Evolutionary conservation across 1,140 invertebrate species (phyloP).

Genomic region (Penaeus chinensis): DNA sequence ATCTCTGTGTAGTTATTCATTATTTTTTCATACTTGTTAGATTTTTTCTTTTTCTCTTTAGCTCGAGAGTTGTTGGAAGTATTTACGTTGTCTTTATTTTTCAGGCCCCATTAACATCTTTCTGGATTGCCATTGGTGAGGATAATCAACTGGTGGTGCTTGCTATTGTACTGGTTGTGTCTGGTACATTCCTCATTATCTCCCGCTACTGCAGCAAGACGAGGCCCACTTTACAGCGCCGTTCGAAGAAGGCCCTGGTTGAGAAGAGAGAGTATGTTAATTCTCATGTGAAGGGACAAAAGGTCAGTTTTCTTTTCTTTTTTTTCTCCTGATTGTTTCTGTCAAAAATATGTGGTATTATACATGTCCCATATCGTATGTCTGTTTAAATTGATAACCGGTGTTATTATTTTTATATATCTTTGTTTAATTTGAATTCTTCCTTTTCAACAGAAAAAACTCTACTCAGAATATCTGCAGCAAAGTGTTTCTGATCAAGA

Average conservation of each 20-base stretch:
- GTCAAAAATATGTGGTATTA: background rate
- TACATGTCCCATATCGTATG: background rate
- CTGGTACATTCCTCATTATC: constrained; percentile 68
- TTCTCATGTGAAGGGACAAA: constrained; percentile 70
- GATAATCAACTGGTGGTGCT: constrained; percentile 68
- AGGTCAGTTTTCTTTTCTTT: constrained; percentile 66
- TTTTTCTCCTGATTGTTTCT: background rate
- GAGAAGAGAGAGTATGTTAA: constrained; percentile 71
- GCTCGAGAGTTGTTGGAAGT: constrained; percentile 8
- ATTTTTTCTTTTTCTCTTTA: constrained; percentile 12
- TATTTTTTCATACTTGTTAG: background rate
- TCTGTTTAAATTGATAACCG: background rate
- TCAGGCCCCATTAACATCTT: constrained; percentile 54
- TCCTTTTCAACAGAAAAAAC: constrained; percentile 68
- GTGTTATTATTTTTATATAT: background rate
- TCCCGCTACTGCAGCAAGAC: constrained; percentile 69
- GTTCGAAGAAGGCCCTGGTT: constrained; percentile 69
- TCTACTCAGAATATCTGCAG: constrained; percentile 72
- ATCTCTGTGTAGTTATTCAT: background rate
- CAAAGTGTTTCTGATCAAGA: constrained; percentile 73
- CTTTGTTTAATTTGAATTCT: constrained; percentile 8
- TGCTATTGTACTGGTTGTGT: constrained; percentile 66
- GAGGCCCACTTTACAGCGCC: constrained; percentile 69
- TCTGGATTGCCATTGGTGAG: constrained; percentile 68
- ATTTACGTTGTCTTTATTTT: constrained; percentile 28